These are phyloP conservation scores for Neomicropteryx cornuta DNA, from an alignment of 1,140 invertebrate genomes.

Conservation along the genomic window DNA sequence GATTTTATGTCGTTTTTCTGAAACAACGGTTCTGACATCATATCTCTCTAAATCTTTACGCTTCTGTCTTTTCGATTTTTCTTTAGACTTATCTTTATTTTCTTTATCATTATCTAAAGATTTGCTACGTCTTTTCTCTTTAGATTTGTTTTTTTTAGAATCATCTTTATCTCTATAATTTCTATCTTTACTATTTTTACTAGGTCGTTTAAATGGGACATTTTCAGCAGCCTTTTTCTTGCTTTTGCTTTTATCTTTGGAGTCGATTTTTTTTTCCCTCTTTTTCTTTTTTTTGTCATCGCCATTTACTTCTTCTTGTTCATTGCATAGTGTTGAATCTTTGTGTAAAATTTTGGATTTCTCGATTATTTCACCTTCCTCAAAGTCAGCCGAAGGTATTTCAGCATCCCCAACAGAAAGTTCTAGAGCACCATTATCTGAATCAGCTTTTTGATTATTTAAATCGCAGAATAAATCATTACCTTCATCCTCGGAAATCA, in stretches of 20 bases:
- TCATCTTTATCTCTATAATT: constrained; percentile 66
- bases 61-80: constrained; percentile 41
- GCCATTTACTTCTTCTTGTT: constrained; percentile 34
- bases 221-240: constrained; percentile 28
- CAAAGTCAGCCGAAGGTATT: constrained; percentile 23
- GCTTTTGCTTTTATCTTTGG: constrained; percentile 20
- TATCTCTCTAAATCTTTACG: constrained; percentile 71
- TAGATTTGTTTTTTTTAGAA: constrained; percentile 19
- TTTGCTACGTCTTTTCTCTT: constrained; percentile 20
- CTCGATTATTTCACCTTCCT: constrained; percentile 46
- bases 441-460: constrained; percentile 28
- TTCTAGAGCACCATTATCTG: constrained; percentile 24
- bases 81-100: constrained; percentile 21
- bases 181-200: constrained; percentile 66
- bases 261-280: constrained; percentile 21
- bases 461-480: constrained; percentile 44
- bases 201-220: constrained; percentile 68
- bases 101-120: constrained; percentile 31
- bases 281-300: constrained; percentile 30
- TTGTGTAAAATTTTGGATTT: constrained; percentile 36
- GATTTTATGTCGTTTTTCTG: constrained; percentile 51
- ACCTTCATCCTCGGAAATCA: constrained; percentile 57
- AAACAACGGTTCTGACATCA: constrained; percentile 66
- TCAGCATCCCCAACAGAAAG: constrained; percentile 27
- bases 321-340: constrained; percentile 9